Evolutionary conservation across 2,113 vertebrate species (phyloP), one percentile per base, ranked within the genome.

Genomic region (Gobiocypris rarus): DNA sequence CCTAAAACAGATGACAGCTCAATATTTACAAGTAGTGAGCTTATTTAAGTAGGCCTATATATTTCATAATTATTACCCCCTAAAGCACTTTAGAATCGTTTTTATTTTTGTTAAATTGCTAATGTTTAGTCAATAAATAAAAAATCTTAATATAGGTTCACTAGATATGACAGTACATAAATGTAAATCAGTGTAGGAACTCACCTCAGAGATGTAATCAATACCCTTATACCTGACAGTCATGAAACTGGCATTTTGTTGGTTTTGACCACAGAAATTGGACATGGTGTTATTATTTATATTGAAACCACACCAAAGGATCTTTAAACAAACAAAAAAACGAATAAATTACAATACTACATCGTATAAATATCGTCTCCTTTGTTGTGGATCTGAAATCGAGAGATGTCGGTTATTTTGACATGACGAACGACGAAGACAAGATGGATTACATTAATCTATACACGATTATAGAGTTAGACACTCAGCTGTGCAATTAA

Each of bases 171-270:
- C 0, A 5, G 14, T 22, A 9, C 6, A 22, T 54, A 17, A 54
- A 54, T 54, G 52, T 0, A 22, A 22, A 54, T 43, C 14, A 38
- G 14, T 81, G 56, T 2, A 48, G 26, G n/a, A 31, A 86, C 89
- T 85, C 86, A 93, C 94, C 92, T 95, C 94, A 87, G 89, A 93
- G 4, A 88, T 88, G 82, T 94, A 95, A 84, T 94, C 92, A 4
- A 94, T 77, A 45, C 91, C 90, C 86, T 91, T 92, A 84, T 74
- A 94, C 86, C 87, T 89, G 71, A 91, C 28, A 1, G 84, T 43
- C 34, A 88, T 14, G 86, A 95, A 94, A 13, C 86, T 83, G 1
- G 61, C 50, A n/a, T 17, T 43, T 43, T 5, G 73, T 58, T 38
- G 50, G 15, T 85, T 88, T 77, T 91, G 9, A 65, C 61, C 78